Percentiles rank a stretch among this genome's conserved stretches.
These are phyloP conservation scores for Monomorium pharaonis DNA, from an alignment of 1,140 invertebrate genomes.

Conservation along the genomic window DNA sequence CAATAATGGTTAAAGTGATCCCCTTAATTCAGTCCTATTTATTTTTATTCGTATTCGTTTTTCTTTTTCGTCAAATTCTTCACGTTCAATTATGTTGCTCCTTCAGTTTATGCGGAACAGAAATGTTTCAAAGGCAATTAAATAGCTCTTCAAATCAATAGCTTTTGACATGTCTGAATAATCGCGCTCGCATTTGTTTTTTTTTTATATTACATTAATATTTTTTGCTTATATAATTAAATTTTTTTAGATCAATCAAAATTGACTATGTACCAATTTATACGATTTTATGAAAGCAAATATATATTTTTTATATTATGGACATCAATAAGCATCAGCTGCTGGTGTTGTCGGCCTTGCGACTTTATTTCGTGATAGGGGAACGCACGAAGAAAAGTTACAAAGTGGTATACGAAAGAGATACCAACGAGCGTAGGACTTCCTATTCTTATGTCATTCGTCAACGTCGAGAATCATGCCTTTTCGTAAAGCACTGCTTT, in stretches of 20 bases:
- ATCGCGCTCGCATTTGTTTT: neutral
- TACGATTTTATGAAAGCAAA: neutral
- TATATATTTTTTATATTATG: neutral
- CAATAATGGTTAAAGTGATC: conserved; percentile 64
- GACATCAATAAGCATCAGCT: conserved; percentile 59
- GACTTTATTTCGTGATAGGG: conserved; percentile 57
- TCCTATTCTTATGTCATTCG: conserved; percentile 66
- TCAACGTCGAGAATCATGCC: conserved; percentile 60
- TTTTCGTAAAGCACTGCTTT: conserved; percentile 56
- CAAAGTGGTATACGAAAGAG: conserved; percentile 43
- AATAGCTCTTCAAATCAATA: neutral
- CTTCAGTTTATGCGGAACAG: neutral
- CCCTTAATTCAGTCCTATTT: conserved; percentile 64
- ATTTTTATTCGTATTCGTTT: conserved; percentile 63
- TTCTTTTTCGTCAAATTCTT: conserved; percentile 8
- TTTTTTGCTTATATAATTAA: neutral
- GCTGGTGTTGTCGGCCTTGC: neutral
- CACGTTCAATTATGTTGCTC: neutral
- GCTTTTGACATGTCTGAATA: neutral
- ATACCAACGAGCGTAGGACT: conserved; percentile 57
- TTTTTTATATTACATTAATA: neutral
- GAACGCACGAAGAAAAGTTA: conserved; percentile 26
- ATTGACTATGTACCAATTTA: neutral
- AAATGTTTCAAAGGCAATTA: neutral
- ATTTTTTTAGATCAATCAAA: neutral